These are phyloP conservation scores for Brassicogethes aeneus DNA, from an alignment of 2,888 invertebrate species.

Conservation along the genomic window DNA sequence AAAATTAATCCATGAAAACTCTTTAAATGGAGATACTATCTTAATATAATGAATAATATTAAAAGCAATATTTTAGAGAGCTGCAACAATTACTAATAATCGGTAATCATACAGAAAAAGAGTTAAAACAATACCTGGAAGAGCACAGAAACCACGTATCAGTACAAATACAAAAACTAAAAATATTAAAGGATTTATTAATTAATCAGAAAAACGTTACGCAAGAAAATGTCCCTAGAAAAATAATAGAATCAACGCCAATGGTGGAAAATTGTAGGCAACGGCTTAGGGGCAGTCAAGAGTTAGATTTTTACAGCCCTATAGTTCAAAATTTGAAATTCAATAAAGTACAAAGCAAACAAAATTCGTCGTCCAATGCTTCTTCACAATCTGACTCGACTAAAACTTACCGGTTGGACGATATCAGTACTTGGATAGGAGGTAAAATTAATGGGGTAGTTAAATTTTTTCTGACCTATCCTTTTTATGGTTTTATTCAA, in stretches of 20 bases:
- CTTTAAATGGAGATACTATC: too few species aligned
- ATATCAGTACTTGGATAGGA: conserved; percentile 59
- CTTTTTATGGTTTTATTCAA: too few species aligned
- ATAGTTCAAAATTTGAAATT: conserved; percentile 41
- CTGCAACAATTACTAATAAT: conserved; percentile 41
- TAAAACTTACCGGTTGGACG: conserved; percentile 44
- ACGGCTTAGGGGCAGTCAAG: conserved; percentile 30
- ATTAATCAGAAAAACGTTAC: background rate
- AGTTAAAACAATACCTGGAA: conserved; percentile 48
- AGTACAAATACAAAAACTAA: conserved; percentile 56
- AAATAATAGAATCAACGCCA: conserved; percentile 31
- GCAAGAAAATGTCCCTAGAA: conserved; percentile 9
- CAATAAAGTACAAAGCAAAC: background rate
- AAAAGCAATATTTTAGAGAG: too few species aligned
- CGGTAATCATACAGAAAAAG: conserved; percentile 36
- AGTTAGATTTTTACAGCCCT: conserved; percentile 48
- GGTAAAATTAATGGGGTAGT: too few species aligned
- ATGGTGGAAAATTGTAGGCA: conserved; percentile 22
- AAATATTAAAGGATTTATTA: conserved; percentile 60
- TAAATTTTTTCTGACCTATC: too few species aligned
- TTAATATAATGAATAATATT: too few species aligned
- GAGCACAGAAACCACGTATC: conserved; percentile 55
- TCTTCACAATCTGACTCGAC: too few species aligned
- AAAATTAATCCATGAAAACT: too few species aligned
- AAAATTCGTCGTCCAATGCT: background rate